Conservation (phyloP, 2,888 invertebrate genomes). For the Candidula unifasciata region DNA sequence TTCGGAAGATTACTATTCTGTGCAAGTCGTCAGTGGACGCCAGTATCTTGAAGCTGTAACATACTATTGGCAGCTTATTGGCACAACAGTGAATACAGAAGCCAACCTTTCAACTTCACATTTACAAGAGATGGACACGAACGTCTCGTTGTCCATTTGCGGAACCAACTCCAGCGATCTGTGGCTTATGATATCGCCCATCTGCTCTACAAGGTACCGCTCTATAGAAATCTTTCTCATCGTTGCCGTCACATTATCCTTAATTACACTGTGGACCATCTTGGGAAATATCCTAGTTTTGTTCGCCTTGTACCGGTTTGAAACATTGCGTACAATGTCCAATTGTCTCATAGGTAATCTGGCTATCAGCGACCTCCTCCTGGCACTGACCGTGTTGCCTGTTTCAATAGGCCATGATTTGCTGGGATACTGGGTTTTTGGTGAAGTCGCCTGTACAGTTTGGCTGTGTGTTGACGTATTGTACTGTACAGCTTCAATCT, state of each 20-base stretch:
- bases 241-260: conserved; percentile 67
- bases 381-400: conserved; percentile 77
- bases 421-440: conserved; percentile 77
- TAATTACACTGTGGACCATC: conserved; percentile 74
- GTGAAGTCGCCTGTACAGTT: conserved; percentile 73
- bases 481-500: conserved; percentile 78
- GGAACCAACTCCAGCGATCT: conserved; percentile 60
- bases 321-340: conserved; percentile 75
- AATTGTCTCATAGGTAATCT: conserved; percentile 78
- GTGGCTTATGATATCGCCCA: conserved; percentile 64
- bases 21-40: too few species aligned
- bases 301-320: conserved; percentile 74
- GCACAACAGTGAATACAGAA: neutral
- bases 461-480: conserved; percentile 77
- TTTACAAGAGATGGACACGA: neutral
- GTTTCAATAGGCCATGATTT: conserved; percentile 75
- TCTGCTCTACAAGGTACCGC: conserved; percentile 68
- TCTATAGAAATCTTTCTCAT: conserved; percentile 65
- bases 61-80: neutral
- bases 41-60: neutral
- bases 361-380: conserved; percentile 77
- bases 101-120: neutral
- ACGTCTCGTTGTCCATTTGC: conserved; percentile 50
- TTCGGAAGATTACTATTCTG: too few species aligned
- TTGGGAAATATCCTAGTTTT: conserved; percentile 76